Percentiles rank a stretch among this genome's conserved stretches.
phyloP scores from a whole-genome alignment of 2,113 vertebrate species.

The Cebus imitator region DNA sequence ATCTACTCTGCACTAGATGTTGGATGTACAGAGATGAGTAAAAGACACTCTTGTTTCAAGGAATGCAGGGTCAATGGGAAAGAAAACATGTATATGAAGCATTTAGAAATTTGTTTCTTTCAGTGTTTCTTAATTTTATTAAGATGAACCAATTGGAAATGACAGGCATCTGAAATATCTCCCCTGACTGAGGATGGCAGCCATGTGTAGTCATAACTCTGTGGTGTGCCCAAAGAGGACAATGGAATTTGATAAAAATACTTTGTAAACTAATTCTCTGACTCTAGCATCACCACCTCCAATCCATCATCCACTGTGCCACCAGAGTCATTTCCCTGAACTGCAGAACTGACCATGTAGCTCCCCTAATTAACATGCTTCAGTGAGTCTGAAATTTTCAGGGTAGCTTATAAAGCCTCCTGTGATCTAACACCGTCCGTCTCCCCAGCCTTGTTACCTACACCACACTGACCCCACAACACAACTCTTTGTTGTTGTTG shows the following conservation, averaged over 20 bases:
- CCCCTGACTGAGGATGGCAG: accelerated
- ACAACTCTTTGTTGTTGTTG: too few relatives aligned
- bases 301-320: neutral
- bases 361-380: neutral
- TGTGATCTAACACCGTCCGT: neutral
- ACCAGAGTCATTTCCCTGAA: neutral
- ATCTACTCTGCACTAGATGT: neutral
- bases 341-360: neutral
- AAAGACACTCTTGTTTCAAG: neutral
- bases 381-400: neutral
- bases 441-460: neutral
- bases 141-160: neutral
- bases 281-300: neutral
- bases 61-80: neutral
- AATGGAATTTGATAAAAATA: too few relatives aligned
- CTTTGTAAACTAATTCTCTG: neutral
- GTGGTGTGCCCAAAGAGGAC: accelerated
- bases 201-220: accelerated
- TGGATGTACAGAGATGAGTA: neutral
- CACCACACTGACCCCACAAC: too few relatives aligned
- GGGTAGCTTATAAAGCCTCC: neutral
- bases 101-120: neutral
- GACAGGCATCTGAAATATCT: accelerated
- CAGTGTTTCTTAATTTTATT: neutral
- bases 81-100: neutral